These are phyloP conservation scores for Novumbra hubbsi DNA, from an alignment of 2,797 vertebrate species.

Conservation along the genomic window DNA sequence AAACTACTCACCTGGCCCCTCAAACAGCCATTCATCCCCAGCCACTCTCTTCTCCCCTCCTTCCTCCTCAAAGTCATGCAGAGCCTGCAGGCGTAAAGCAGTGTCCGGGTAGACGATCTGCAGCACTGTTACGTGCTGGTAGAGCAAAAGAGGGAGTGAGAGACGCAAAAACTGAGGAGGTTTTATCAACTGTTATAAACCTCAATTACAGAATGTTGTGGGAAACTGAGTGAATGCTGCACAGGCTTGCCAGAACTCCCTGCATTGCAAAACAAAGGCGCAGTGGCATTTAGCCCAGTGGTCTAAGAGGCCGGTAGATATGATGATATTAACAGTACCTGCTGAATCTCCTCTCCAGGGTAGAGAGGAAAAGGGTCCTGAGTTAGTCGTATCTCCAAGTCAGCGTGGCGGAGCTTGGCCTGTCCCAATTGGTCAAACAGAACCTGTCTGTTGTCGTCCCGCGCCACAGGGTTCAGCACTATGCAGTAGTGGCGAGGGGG, in stretches of 20 bases:
- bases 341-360: slow-evolving; percentile 78
- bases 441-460: slow-evolving; percentile 57
- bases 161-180: too few relatives aligned
- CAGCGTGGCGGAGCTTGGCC: slow-evolving; percentile 84
- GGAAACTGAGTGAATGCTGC: too few relatives aligned
- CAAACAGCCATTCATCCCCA: slow-evolving; percentile 91
- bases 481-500: slow-evolving; percentile 88
- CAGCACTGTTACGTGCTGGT: slow-evolving; percentile 79
- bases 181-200: too few relatives aligned
- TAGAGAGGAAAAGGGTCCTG: slow-evolving; percentile 90
- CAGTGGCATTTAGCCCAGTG: not conserved
- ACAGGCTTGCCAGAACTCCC: not conserved
- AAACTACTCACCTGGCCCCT: slow-evolving; percentile 80
- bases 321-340: not conserved
- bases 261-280: not conserved
- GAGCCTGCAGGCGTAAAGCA: slow-evolving; percentile 83
- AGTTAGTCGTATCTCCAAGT: slow-evolving; percentile 86
- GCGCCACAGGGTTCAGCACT: slow-evolving; percentile 78
- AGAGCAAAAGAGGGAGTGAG: not conserved
- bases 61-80: slow-evolving; percentile 81
- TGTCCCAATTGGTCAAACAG: slow-evolving; percentile 79
- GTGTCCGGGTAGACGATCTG: slow-evolving; percentile 86
- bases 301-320: not conserved
- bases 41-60: slow-evolving; percentile 75
- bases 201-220: too few relatives aligned